Evolutionary conservation across 2,797 vertebrate species (phyloP).

Genomic region (Pelobates cultripes): DNA sequence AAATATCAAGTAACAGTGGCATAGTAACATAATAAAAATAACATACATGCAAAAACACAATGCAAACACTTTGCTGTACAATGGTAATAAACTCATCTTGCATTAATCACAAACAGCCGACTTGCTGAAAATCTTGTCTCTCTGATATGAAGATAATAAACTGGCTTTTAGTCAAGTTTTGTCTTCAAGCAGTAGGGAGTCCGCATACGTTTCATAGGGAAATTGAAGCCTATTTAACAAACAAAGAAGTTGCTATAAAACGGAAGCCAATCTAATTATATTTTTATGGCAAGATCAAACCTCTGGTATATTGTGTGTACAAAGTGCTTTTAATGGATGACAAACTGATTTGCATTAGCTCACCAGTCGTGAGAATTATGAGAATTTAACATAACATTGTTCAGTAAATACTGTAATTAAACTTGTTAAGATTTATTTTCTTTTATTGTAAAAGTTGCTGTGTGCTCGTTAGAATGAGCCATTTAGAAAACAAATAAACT

Average conservation of each 20-base stretch:
- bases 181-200: slow-evolving; percentile 6
- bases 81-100: slow-evolving; percentile 15
- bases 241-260: slow-evolving; percentile 10
- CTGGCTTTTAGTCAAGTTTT: slow-evolving; percentile 4
- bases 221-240: slow-evolving; percentile 1
- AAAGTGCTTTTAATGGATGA: too few relatives aligned
- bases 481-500: too few relatives aligned
- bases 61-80: not conserved
- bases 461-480: too few relatives aligned
- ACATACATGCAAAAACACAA: not conserved
- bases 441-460: too few relatives aligned
- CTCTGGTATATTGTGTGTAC: too few relatives aligned
- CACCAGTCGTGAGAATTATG: too few relatives aligned
- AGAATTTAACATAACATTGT: too few relatives aligned
- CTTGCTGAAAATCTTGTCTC: slow-evolving; percentile 10
- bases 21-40: not conserved
- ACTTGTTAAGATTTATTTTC: too few relatives aligned
- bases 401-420: too few relatives aligned
- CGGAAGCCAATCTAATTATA: slow-evolving; percentile 17
- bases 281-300: not conserved
- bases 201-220: slow-evolving; percentile 13
- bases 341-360: too few relatives aligned
- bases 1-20: not conserved
- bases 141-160: slow-evolving; percentile 18
- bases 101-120: slow-evolving; percentile 14